Base-by-base conservation (phyloP, 2,113 vertebrate species). In the Osmerus eperlanus region DNA sequence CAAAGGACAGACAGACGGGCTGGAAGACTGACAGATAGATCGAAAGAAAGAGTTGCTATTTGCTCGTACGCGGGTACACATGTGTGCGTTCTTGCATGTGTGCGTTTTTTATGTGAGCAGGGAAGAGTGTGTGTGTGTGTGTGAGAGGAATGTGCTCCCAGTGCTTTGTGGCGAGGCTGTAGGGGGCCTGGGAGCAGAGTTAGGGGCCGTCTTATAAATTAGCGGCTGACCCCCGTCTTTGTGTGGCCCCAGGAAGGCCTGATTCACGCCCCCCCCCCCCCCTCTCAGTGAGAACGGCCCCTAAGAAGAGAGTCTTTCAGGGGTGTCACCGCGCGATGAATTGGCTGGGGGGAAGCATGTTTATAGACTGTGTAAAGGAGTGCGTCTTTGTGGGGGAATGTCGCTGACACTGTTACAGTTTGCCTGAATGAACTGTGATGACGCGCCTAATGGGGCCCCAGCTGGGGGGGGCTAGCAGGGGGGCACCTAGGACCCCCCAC, bases 361-460 rank as follows among this genome's bases (percentile, higher is more conserved):
- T 96, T 95, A 95, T 94, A 95, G 94, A 95, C 94, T 95, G 92
- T 94, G 92, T 93, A 92, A 94, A 94, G 94, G 92, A 93, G 90
- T 94, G 91, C 81, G 93, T 94, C 93, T 94, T 95, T 96, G 94
- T 95, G 92, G 91, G 90, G 86, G 90, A 93, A 93, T 91, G 93
- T 93, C 91, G 91, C 91, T 87, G 92, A 94, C 94, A 94, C 92
- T 93, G 91, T 90, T 94, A 91, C 91, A 92, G 94, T 93, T 93
- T 90, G 90, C 90, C 85, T 94, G 92, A 95, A 94, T 94, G 94
- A 93, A 94, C 93, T 92, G 92, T 84, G 92, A 89, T 94, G 93
- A 93, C 86, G 92, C 90, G 85, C 89, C 91, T 94, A 93, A 93
- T 92, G 91, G 92, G 90, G 90, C 85, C 88, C 93, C 90, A 75